phyloP scores from a whole-genome alignment of 1,140 invertebrate genomes.

The Acromyrmex echinatior region DNA sequence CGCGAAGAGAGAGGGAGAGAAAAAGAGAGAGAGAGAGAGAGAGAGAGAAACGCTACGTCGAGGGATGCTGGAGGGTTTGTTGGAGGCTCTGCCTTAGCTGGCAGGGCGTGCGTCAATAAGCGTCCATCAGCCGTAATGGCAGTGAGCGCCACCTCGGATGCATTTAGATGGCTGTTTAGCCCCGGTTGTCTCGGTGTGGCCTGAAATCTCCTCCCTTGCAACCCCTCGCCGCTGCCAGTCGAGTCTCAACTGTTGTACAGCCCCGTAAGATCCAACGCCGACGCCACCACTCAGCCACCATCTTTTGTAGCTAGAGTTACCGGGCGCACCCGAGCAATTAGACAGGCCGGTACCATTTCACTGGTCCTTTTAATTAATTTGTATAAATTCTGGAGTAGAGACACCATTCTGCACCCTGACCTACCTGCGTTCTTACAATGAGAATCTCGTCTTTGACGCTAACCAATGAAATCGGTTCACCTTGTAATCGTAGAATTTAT shows the following conservation, averaged over 20 bases:
- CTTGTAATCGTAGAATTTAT: not conserved
- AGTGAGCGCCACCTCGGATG: constrained; percentile 87
- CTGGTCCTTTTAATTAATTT: constrained; percentile 80
- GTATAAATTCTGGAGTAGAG: constrained; percentile 70
- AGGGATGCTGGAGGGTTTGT: constrained; percentile 76
- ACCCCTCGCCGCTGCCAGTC: constrained; percentile 63
- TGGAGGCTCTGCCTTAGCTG: constrained; percentile 79
- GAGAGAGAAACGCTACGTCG: constrained; percentile 59
- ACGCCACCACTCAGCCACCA: constrained; percentile 53
- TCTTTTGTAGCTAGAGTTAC: constrained; percentile 72
- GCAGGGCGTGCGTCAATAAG: constrained; percentile 86
- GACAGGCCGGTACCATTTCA: constrained; percentile 75
- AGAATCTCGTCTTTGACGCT: not conserved
- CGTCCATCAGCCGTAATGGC: constrained; percentile 87
- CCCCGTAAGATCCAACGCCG: constrained; percentile 66
- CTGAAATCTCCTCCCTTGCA: constrained; percentile 73
- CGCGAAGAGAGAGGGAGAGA: not conserved
- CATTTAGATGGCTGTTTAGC: constrained; percentile 88
- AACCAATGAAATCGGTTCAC: not conserved
- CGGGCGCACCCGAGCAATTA: constrained; percentile 75
- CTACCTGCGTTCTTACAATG: not conserved
- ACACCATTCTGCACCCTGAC: not conserved
- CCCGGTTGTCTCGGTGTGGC: constrained; percentile 79
- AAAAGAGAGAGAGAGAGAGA: constrained; percentile 35
- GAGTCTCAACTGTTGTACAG: constrained; percentile 67